A percentile compares a stretch with the other conserved stretches of the same genome.
These are phyloP conservation scores for Hypotaenidia philippensis DNA, from an alignment of 2,797 vertebrate genomes.

Conservation along the genomic window DNA sequence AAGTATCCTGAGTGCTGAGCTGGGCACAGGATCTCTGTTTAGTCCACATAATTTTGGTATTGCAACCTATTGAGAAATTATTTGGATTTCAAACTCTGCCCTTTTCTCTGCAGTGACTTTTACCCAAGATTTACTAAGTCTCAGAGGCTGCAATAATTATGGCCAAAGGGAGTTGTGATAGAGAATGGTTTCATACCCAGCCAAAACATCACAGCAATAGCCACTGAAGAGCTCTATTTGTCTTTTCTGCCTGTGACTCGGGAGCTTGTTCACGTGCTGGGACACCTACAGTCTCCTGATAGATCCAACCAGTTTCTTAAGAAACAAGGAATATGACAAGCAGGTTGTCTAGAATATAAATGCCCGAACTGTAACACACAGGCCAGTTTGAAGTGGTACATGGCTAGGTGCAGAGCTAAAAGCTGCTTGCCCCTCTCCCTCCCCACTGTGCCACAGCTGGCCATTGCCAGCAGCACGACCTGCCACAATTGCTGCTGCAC, in stretches of 20 bases:
- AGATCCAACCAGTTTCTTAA: background rate
- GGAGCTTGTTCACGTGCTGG: background rate
- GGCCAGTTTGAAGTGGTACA: background rate
- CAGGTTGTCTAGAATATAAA: background rate
- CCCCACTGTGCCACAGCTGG: background rate
- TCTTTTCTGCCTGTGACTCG: background rate
- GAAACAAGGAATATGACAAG: background rate
- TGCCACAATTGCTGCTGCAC: background rate
- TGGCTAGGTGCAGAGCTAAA: background rate
- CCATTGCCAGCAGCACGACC: background rate
- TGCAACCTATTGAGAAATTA: slow-evolving; percentile 41
- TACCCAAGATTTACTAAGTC: slow-evolving; percentile 34
- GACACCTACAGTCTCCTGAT: background rate
- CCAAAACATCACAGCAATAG: slow-evolving; percentile 2
- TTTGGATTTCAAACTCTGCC: slow-evolving; percentile 13
- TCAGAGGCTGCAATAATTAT: background rate
- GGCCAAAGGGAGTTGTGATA: slow-evolving; percentile 1
- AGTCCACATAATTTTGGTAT: background rate
- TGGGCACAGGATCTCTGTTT: slow-evolving; percentile 19
- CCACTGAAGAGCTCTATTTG: background rate
- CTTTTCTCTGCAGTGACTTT: slow-evolving; percentile 35
- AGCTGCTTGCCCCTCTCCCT: background rate
- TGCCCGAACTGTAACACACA: background rate
- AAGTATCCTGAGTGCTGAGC: background rate
- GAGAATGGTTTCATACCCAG: background rate